Conservation (phyloP, 2,113 vertebrate species). For the Pangasianodon hypophthalmus region DNA sequence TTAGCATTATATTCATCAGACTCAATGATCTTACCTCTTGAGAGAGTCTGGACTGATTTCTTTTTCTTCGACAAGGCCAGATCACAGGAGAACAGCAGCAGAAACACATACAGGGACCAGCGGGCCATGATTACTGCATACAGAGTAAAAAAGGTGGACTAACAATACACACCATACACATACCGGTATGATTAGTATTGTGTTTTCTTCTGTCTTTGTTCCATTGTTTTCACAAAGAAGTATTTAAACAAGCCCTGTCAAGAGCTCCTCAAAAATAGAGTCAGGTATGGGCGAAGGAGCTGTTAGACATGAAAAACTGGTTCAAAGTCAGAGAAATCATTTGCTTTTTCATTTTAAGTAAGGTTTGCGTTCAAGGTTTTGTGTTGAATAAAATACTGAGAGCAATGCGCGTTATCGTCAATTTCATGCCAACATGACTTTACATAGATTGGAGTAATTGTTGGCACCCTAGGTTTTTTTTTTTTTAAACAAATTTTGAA, state of each 20-base stretch:
- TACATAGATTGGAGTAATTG: too few relatives aligned
- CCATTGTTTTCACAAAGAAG: background rate
- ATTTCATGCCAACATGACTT: background rate
- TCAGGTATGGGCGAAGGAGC: background rate
- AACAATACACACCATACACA: background rate
- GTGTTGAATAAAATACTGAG: background rate
- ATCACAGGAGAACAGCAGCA: constrained; percentile 55
- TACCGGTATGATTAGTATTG: background rate
- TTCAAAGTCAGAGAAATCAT: background rate
- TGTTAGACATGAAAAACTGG: constrained; percentile 29
- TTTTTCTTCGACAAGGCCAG: constrained; percentile 48
- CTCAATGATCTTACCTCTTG: constrained; percentile 61
- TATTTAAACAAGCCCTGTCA: constrained; percentile 1
- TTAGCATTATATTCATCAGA: background rate
- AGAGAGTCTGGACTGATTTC: constrained; percentile 25
- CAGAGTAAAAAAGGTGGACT: constrained; percentile 17
- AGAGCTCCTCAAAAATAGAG: background rate
- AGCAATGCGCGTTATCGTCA: background rate
- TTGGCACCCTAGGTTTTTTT: background rate
- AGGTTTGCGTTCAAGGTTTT: background rate
- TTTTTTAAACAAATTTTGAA: background rate
- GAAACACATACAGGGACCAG: constrained; percentile 51
- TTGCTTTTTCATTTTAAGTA: background rate
- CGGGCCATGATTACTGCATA: constrained; percentile 57
- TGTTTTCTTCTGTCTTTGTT: background rate